A percentile compares a stretch with the other conserved stretches of the same genome.
Evolutionary conservation across 2,113 vertebrate genomes (phyloP).

Genomic region (Xerus inauris): DNA sequence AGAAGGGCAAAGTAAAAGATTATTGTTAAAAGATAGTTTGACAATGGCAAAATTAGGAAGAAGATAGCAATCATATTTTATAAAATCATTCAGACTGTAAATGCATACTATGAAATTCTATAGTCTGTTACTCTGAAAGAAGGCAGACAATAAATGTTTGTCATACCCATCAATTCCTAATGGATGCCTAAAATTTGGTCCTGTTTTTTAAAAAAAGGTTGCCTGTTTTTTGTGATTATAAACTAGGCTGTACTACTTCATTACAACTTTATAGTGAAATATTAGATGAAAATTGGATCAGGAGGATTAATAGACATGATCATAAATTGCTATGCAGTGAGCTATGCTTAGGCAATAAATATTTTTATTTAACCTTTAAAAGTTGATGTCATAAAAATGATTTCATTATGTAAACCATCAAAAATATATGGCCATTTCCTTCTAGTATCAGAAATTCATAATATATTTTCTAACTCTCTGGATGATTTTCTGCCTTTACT

Average conservation of each 20-base stretch:
- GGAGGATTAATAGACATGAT: background rate
- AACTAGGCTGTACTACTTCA: background rate
- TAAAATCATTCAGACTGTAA: background rate
- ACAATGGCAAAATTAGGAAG: background rate
- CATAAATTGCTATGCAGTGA: background rate
- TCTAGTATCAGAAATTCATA: background rate
- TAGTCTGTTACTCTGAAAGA: background rate
- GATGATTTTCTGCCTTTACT: background rate
- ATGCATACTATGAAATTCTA: background rate
- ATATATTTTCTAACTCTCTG: background rate
- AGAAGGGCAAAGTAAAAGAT: background rate
- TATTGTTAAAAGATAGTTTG: background rate
- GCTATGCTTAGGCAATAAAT: background rate
- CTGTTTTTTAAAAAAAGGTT: background rate
- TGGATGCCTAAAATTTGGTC: background rate
- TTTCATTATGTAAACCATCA: background rate
- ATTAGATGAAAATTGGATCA: background rate
- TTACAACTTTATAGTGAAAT: background rate
- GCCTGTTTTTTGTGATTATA: background rate
- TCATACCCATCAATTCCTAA: background rate
- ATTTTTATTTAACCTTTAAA: constrained; percentile 36
- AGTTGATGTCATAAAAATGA: background rate
- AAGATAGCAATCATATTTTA: background rate
- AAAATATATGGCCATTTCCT: background rate
- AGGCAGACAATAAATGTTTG: background rate